Conservation (phyloP, 2,888 invertebrate genomes). For the Diogma glabrata region DNA sequence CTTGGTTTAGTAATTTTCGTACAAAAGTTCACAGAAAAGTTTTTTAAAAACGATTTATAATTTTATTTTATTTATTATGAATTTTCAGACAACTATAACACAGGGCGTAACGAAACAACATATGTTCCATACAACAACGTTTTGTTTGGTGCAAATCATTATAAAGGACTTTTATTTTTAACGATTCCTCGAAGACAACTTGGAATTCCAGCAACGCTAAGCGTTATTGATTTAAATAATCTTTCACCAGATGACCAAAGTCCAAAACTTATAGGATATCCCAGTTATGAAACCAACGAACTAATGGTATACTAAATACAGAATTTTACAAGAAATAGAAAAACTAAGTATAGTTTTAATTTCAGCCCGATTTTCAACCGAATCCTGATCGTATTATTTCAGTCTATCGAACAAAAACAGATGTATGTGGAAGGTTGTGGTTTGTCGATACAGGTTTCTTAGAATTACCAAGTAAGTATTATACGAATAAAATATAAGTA, state of each 20-base stretch:
- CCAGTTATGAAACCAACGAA: conserved; percentile 22
- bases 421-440: conserved; percentile 64
- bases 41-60: too few species aligned
- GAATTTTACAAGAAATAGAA: not conserved
- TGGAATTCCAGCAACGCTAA: conserved; percentile 51
- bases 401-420: conserved; percentile 58
- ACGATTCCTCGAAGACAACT: conserved; percentile 58
- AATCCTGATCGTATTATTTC: conserved; percentile 41
- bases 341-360: not conserved
- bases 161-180: conserved; percentile 49
- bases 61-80: too few species aligned
- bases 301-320: not conserved
- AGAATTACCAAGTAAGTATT: conserved; percentile 48
- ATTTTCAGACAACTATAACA: too few species aligned
- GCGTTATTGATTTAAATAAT: conserved; percentile 34
- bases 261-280: conserved; percentile 31
- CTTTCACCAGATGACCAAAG: conserved; percentile 18
- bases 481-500: not conserved
- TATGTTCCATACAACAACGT: conserved; percentile 32
- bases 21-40: too few species aligned
- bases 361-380: conserved; percentile 16
- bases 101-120: too few species aligned
- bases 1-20: too few species aligned
- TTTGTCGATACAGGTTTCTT: conserved; percentile 64
- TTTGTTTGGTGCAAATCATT: conserved; percentile 33